Evolutionary conservation across 2,888 invertebrate species (phyloP), one percentile per base, ranked within the genome.

Genomic region (Yponomeuta sedellus): DNA sequence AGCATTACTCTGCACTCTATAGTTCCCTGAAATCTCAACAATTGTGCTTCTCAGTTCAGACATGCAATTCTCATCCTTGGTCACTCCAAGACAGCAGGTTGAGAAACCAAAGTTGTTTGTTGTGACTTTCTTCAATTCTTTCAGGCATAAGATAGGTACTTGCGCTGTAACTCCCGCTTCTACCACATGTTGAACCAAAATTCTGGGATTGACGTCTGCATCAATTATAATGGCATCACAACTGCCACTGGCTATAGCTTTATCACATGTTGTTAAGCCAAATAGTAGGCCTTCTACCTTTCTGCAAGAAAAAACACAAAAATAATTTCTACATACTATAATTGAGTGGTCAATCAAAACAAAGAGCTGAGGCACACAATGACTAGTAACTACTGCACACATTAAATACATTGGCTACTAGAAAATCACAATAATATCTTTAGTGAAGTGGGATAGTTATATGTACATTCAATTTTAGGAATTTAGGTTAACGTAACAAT

Each of bases 211-310:
- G 0, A 91, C 79, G 64, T 78, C 72, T 34, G 84, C 79, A 70
- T 92, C 92, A 65, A 92, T 71, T 2, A 92, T 71, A 10, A 92
- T 70, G 40, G 80, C 88, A 11, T 81, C 75, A 73, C 90, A 86
- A 67, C 79, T 66, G 39, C 71, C 72, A 61, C 68, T 77, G 68
- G 78, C 67, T 59, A 88, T 66, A 16, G 78, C 71, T 69, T 72
- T 72, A 28, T 66, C 74, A 67, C 89, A 87, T 73, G 86, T 81
- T 68, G 80, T 78, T 68, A 89, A 75, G 19, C 92, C 92, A 77
- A 91, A 86, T 44, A 86, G 66, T 3, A 92, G 72, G 0, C 86
- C 90, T 1, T 82, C 73, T 1, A 83, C 76, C 76, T 78, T 86
- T 62, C 91, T 91, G 82, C 39, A 79, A 84, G 67, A 66, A 68